Percentiles rank a stretch among this genome's conserved stretches.
These are phyloP conservation scores for Centropus unirufus DNA, from an alignment of 2,113 vertebrate genomes.

Conservation along the genomic window DNA sequence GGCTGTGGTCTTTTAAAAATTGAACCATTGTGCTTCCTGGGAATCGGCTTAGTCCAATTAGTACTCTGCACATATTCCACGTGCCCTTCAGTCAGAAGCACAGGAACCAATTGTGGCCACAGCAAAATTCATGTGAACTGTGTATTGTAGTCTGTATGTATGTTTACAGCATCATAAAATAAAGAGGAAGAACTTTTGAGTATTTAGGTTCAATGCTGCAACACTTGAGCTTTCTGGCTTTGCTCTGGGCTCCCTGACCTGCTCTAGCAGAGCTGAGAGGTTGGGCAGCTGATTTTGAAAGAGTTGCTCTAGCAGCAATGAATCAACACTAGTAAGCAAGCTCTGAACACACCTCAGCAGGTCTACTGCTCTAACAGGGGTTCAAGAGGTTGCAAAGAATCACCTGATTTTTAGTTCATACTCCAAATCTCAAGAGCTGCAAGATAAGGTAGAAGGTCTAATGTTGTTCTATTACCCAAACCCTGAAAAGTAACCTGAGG, in stretches of 20 bases:
- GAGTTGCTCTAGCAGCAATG: not conserved
- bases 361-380: not conserved
- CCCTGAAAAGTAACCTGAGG: not conserved
- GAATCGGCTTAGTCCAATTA: not conserved
- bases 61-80: not conserved
- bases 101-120: not conserved
- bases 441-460: not conserved
- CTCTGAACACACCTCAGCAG: not conserved
- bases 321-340: not conserved
- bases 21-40: not conserved
- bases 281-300: not conserved
- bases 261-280: not conserved
- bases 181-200: not conserved
- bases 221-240: not conserved
- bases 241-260: not conserved
- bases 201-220: not conserved
- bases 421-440: not conserved
- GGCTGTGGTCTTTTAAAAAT: not conserved
- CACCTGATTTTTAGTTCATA: not conserved
- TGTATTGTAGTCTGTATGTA: not conserved
- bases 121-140: not conserved
- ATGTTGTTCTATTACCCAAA: not conserved
- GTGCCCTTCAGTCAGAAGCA: not conserved
- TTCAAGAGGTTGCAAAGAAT: not conserved
- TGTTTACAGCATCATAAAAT: not conserved